Percentiles rank a stretch among this genome's conserved stretches.
Evolutionary conservation across 2,113 vertebrate species (phyloP).

Genomic region (Willisornis vidua): DNA sequence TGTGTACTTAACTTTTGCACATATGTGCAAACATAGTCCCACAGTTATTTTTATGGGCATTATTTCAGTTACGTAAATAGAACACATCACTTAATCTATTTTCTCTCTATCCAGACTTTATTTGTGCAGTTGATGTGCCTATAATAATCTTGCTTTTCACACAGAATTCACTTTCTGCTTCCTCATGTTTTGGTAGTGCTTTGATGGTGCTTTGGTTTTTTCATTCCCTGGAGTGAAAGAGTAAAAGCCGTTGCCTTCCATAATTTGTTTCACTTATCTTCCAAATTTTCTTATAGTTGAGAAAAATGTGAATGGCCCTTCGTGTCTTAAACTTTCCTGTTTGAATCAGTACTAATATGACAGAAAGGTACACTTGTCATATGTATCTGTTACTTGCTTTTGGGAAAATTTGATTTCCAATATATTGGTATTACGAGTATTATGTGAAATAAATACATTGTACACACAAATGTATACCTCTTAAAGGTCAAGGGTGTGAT

Average conservation of each 20-base stretch:
- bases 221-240: background rate
- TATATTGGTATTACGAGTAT: background rate
- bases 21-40: background rate
- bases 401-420: background rate
- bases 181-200: background rate
- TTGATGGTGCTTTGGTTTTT: background rate
- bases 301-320: background rate
- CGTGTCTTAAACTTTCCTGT: background rate
- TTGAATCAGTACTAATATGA: background rate
- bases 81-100: background rate
- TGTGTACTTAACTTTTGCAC: background rate
- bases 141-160: background rate
- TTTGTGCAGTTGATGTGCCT: background rate
- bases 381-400: background rate
- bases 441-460: background rate
- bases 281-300: background rate
- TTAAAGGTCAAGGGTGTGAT: background rate
- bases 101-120: background rate
- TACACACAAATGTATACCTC: background rate
- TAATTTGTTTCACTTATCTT: background rate
- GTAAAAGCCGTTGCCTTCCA: background rate
- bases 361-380: background rate
- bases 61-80: background rate
- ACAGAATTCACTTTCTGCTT: background rate
- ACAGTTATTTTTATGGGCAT: background rate